Percentiles rank a stretch among this genome's conserved stretches.
phyloP scores from a whole-genome alignment of 2,797 vertebrate species.

The Megaceryle alcyon region DNA sequence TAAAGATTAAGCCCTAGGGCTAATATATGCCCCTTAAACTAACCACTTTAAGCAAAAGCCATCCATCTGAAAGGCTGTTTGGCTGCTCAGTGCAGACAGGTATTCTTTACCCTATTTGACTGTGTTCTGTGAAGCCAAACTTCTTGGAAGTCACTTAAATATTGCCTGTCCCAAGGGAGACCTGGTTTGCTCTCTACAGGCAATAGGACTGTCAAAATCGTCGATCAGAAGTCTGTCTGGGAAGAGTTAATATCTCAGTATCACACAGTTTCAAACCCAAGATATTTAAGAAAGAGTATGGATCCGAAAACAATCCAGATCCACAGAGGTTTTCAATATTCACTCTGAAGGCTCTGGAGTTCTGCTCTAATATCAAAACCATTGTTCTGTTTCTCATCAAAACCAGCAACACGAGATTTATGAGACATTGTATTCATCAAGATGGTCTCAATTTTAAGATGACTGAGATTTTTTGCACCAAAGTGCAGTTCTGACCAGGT shows the following conservation, averaged over 20 bases:
- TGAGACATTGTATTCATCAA: neutral
- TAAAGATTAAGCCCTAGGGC: neutral
- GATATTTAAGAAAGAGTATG: neutral
- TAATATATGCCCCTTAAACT: neutral
- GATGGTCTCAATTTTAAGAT: neutral
- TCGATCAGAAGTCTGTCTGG: neutral
- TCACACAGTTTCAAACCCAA: neutral
- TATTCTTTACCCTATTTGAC: neutral
- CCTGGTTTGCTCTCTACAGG: neutral
- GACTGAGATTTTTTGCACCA: neutral
- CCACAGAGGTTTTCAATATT: neutral
- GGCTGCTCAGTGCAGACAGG: neutral
- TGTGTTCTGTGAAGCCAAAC: neutral
- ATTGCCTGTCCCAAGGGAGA: neutral
- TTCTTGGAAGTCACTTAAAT: neutral
- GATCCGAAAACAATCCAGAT: neutral
- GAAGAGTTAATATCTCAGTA: neutral
- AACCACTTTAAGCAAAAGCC: neutral
- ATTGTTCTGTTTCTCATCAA: slow-evolving; percentile 30
- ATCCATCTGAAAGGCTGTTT: neutral
- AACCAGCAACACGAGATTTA: slow-evolving; percentile 4
- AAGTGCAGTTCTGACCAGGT: slow-evolving; percentile 8
- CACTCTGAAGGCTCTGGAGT: neutral
- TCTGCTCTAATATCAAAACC: neutral
- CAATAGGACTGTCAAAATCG: neutral